phyloP scores from a whole-genome alignment of 2,888 invertebrate genomes.

The Nowickia ferox region DNA sequence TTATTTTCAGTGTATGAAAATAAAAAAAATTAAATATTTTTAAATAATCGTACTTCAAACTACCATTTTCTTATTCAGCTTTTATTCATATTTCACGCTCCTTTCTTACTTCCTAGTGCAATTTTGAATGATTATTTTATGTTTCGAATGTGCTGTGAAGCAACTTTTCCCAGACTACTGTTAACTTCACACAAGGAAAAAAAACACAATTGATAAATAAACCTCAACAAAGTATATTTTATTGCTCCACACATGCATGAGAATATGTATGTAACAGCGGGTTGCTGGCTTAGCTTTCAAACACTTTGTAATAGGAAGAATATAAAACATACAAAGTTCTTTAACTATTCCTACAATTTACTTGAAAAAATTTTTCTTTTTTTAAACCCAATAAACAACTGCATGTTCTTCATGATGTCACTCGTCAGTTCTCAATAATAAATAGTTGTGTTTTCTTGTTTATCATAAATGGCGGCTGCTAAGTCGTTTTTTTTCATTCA shows the following conservation, averaged over 20 bases:
- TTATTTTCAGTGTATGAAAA: no score
- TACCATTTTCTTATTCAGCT: no score
- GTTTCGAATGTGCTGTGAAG: slow-evolving; percentile 44
- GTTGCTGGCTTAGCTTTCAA: slow-evolving; percentile 14
- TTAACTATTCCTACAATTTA: slow-evolving; percentile 10
- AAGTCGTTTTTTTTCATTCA: background rate
- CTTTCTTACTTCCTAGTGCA: background rate
- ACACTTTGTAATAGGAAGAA: slow-evolving; percentile 18
- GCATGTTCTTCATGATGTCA: slow-evolving; percentile 41
- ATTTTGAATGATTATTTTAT: slow-evolving; percentile 37
- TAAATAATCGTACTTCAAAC: no score
- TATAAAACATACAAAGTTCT: slow-evolving; percentile 29
- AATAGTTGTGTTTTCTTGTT: background rate
- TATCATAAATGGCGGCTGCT: slow-evolving; percentile 7
- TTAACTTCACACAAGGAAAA: background rate
- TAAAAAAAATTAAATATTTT: no score
- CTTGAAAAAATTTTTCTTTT: slow-evolving; percentile 1
- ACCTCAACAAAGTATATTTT: slow-evolving; percentile 16
- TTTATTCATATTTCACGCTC: background rate
- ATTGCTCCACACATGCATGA: background rate
- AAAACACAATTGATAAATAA: background rate
- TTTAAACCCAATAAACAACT: slow-evolving; percentile 20
- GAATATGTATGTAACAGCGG: background rate
- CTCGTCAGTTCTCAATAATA: slow-evolving; percentile 29
- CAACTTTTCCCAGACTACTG: slow-evolving; percentile 7